Evolutionary conservation across 1,140 invertebrate genomes (phyloP).

Genomic region (Monomorium pharaonis): DNA sequence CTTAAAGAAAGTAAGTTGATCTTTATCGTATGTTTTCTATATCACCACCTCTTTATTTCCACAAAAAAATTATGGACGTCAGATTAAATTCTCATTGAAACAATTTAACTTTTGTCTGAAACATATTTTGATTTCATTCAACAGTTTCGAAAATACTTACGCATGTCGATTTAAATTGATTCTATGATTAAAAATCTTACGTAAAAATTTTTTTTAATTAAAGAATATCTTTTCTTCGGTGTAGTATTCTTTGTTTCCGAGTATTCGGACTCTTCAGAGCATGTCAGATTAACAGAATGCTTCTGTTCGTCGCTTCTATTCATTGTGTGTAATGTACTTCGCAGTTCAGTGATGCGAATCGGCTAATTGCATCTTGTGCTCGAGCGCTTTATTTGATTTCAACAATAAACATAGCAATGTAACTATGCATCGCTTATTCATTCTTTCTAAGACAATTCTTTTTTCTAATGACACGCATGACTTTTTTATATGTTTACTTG

Average conservation of each 20-base stretch:
- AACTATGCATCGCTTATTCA: slow-evolving; percentile 28
- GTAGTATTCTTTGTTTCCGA: background rate
- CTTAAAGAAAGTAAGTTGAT: background rate
- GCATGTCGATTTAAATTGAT: background rate
- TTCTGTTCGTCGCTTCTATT: background rate
- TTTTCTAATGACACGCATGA: background rate
- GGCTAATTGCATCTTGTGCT: slow-evolving; percentile 64
- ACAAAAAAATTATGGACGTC: background rate
- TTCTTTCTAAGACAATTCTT: background rate
- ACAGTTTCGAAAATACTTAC: background rate
- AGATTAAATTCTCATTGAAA: background rate
- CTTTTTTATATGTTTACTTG: background rate
- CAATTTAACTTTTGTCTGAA: background rate
- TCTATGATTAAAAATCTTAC: too few relatives aligned
- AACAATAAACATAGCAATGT: background rate
- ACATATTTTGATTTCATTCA: background rate
- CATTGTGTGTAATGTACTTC: background rate
- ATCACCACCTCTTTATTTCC: too few relatives aligned
- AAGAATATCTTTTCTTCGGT: background rate
- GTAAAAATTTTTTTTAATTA: background rate
- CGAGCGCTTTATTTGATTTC: slow-evolving; percentile 4
- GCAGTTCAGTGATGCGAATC: slow-evolving; percentile 6
- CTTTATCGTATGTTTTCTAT: background rate
- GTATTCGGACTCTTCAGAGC: background rate
- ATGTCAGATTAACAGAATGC: background rate